Percentiles rank a stretch among this genome's conserved stretches.
Conservation (phyloP, 2,888 invertebrate genomes). For the Julus scandinavius region DNA sequence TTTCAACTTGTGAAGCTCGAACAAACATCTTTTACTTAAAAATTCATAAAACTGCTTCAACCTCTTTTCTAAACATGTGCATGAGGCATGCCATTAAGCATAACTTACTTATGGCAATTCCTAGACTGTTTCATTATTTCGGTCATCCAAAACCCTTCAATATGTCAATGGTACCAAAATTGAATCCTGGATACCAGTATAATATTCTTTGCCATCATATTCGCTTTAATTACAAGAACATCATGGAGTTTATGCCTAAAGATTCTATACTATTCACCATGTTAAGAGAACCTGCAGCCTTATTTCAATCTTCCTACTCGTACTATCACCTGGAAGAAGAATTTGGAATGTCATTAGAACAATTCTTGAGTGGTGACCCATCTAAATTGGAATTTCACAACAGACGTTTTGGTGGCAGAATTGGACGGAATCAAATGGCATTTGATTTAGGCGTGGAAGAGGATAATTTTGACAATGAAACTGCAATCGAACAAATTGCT, state of each 20-base stretch:
- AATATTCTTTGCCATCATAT: constrained; percentile 59
- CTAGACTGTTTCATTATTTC: constrained; percentile 57
- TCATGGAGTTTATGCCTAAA: constrained; percentile 56
- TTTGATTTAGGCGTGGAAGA: constrained; percentile 57
- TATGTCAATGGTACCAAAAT: constrained; percentile 29
- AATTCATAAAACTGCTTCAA: constrained; percentile 59
- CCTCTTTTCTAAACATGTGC: constrained; percentile 58
- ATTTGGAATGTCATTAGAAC: constrained; percentile 57
- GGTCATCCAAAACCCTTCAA: constrained; percentile 58
- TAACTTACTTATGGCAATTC: constrained; percentile 58
- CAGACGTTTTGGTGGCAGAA: constrained; percentile 49
- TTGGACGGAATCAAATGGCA: constrained; percentile 58
- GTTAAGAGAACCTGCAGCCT: constrained; percentile 57
- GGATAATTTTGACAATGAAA: constrained; percentile 42
- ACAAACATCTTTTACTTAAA: constrained; percentile 58
- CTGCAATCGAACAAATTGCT: constrained; percentile 20
- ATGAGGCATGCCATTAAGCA: constrained; percentile 56
- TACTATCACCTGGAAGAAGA: constrained; percentile 51
- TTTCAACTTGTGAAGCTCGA: not conserved
- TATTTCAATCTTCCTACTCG: constrained; percentile 58
- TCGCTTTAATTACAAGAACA: constrained; percentile 53
- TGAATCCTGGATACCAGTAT: constrained; percentile 52
- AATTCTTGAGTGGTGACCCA: constrained; percentile 51
- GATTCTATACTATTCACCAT: constrained; percentile 58
- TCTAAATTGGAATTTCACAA: not conserved